Percentiles rank a stretch among this genome's conserved stretches.
Evolutionary conservation across 2,888 invertebrate species (phyloP).

Genomic region (Polydrusus tereticollis): DNA sequence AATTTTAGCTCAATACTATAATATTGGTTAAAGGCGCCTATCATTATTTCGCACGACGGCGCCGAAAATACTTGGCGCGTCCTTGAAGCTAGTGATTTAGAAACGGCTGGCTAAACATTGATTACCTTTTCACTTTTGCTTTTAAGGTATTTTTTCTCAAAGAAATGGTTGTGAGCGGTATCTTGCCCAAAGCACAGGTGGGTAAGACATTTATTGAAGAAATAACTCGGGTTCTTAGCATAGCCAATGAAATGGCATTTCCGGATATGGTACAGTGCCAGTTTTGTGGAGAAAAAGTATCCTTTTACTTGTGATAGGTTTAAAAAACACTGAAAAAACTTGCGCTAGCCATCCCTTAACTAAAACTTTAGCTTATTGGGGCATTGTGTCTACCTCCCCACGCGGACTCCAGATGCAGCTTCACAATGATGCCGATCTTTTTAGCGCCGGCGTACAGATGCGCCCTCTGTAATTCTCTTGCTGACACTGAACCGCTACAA

Average conservation of each 20-base stretch:
- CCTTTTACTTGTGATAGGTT: neutral
- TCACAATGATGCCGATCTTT: slow-evolving; percentile 62
- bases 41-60: too few species aligned
- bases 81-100: too few species aligned
- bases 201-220: slow-evolving; percentile 59
- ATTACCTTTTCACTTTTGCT: neutral
- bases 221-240: slow-evolving; percentile 57
- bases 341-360: neutral
- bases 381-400: slow-evolving; percentile 61
- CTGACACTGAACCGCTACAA: slow-evolving; percentile 57
- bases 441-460: slow-evolving; percentile 62
- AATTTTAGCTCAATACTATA: too few species aligned
- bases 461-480: slow-evolving; percentile 59
- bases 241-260: slow-evolving; percentile 60
- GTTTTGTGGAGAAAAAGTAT: slow-evolving; percentile 61
- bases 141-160: slow-evolving; percentile 60
- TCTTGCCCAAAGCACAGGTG: slow-evolving; percentile 59
- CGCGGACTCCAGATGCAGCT: slow-evolving; percentile 60
- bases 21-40: too few species aligned
- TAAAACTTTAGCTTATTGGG: slow-evolving; percentile 57
- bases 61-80: too few species aligned
- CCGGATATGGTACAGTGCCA: slow-evolving; percentile 59
- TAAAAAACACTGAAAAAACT: neutral
- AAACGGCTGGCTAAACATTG: too few species aligned
- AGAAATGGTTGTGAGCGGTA: slow-evolving; percentile 58